Base-by-base conservation (phyloP, 2,888 invertebrate species). In the Nemapogon koenigi region DNA sequence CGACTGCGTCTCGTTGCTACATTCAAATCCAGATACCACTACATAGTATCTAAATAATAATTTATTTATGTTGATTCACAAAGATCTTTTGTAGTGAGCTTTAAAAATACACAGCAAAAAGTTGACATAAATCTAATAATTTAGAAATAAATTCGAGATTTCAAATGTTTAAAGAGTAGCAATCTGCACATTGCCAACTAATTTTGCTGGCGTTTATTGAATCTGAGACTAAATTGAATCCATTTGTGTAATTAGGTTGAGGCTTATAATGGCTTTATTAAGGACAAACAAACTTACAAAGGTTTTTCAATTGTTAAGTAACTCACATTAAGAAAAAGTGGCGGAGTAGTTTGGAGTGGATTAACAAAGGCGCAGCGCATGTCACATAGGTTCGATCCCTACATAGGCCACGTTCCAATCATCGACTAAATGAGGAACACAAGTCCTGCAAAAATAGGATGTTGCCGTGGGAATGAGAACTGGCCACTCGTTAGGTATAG, bases 171-270 rank as follows among this genome's bases (percentile, higher is more conserved):
- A 3, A 30, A 30, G 30, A 15, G 30, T 30, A 15, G 15, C 14
- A 8, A 7, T 30, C 15, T 30, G 15, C 6, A 22, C 22, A 22
- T 22, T 11, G 30, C 30, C 30, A 30, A 30, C 6, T 22, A 30
- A n/a, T 14, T 30, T 30, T 28, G 4, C 11, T 14, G 30, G 30
- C 13, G 30, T 30, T 30, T 30, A 30, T 30, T 30, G 30, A 30
- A 30, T 30, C 30, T 14, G 30, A 8, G 30, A 30, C 30, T 8
- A 30, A 30, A 30, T 30, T 30, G 30, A 30, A 30, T 30, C 13
- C 30, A 30, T 30, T 30, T 30, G 16, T 16, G 11, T 30, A 30
- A 30, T 30, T 30, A 30, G 30, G 30, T 16, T 8, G 3, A 13
- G 14, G 30, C 15, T 15, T 30, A 30, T 14, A 30, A 30, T 30